Evolutionary conservation across 2,113 vertebrate species (phyloP), one percentile per base, ranked within the genome.

Genomic region (Montifringilla adamsi): DNA sequence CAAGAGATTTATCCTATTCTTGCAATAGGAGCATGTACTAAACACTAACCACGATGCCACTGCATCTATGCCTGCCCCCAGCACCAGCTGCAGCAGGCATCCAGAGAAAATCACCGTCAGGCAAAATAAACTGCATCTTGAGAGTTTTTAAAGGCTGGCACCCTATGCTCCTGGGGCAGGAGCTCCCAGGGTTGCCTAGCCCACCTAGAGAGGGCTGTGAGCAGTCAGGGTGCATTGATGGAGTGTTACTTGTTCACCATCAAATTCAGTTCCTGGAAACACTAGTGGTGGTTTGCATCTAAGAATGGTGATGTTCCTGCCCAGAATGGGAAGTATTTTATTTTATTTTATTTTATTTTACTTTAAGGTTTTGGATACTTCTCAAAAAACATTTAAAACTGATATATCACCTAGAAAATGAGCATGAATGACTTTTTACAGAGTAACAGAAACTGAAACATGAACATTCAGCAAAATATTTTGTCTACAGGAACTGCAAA

Each of bases 1-100:
- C 18, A 55, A 20, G 18, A 62, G 18, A 66, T 50, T 59, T 35
- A 52, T 59, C 8, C 30, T 67, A 0, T 28, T 46, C 55, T 78
- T 78, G 26, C n/a, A 49, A 26, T 1, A 55, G 73, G 27, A 59
- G 7, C 18, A 17, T 75, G 59, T 78, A 15, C 20, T 46, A 52
- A 59, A 6, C 23, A 6, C 23, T 15, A 21, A 49, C 28, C 35
- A 27, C 0, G 0, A 2, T 33, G 27, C 9, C 11, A 11, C 50
- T 52, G 26, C 13, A 10, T 15, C 43, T 39, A 2, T 4, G 6
- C 15, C 33, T 64, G 11, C 31, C 55, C 31, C 6, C 31, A 22
- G 20, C n/a, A 81, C 7, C 3, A 0, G 13, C 1, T 75, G 30
- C 35, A 73, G 41, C 27, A 52, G 6, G 6, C 13, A 53, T 17